Conservation (phyloP, 2,113 vertebrate species). For the Blennius ocellaris region DNA sequence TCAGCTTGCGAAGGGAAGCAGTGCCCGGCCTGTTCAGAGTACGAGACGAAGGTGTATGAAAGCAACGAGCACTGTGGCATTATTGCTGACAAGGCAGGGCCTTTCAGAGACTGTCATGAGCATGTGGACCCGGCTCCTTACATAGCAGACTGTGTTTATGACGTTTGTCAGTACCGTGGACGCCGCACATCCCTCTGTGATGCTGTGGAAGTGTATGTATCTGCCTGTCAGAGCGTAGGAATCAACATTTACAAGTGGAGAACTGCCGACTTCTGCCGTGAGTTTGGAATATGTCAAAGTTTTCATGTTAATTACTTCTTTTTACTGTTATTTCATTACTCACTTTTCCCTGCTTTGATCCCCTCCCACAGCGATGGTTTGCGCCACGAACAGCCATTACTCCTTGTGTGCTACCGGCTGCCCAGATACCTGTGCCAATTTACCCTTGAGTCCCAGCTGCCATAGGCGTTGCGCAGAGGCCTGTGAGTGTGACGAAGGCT, state of each 20-base stretch:
- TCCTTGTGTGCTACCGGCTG: slow-evolving; percentile 74
- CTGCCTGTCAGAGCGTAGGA: slow-evolving; percentile 71
- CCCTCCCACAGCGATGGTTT: slow-evolving; percentile 74
- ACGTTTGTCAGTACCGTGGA: slow-evolving; percentile 70
- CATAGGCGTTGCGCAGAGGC: slow-evolving; percentile 71
- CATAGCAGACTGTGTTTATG: slow-evolving; percentile 74
- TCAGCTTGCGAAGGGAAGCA: slow-evolving; percentile 54
- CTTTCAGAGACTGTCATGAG: slow-evolving; percentile 71
- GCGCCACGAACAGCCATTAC: slow-evolving; percentile 85
- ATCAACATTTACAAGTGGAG: slow-evolving; percentile 71
- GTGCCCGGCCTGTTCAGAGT: slow-evolving; percentile 57
- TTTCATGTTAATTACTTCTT: background rate
- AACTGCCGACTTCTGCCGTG: slow-evolving; percentile 71
- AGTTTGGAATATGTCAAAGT: slow-evolving; percentile 50
- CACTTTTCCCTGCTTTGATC: slow-evolving; percentile 6
- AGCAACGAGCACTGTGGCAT: slow-evolving; percentile 66
- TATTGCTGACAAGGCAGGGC: slow-evolving; percentile 69
- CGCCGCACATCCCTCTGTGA: slow-evolving; percentile 60
- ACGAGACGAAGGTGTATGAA: slow-evolving; percentile 51
- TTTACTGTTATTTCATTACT: background rate
- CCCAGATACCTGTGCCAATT: slow-evolving; percentile 76
- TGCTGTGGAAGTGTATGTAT: slow-evolving; percentile 66
- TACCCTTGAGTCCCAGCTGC: slow-evolving; percentile 56
- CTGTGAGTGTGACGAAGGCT: slow-evolving; percentile 85
- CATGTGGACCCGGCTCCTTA: slow-evolving; percentile 64